These are phyloP conservation scores for Diacarnus erythraeanus DNA, from an alignment of 37 sponge, comb jelly and placozoan species.

Conservation along the genomic window DNA sequence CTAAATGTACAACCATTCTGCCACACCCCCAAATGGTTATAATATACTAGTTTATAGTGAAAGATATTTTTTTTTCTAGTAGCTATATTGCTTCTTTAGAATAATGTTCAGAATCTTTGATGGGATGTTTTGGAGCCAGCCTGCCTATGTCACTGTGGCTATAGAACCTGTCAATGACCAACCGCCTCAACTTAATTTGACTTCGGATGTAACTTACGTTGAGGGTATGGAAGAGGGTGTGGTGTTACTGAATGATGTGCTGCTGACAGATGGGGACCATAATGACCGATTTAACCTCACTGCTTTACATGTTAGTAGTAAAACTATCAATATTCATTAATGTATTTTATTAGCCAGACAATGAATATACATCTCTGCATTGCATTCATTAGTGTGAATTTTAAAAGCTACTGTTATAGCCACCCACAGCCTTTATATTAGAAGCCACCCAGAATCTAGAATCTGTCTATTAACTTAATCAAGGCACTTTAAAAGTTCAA, in stretches of 20 bases:
- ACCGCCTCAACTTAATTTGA: slow-evolving; percentile 14
- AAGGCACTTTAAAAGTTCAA: too few species aligned
- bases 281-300: slow-evolving; percentile 29
- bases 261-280: slow-evolving; percentile 44
- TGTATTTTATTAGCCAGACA: too few species aligned
- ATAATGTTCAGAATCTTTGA: slow-evolving; percentile 57
- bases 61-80: background rate
- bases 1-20: background rate
- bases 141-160: slow-evolving; percentile 39
- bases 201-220: slow-evolving; percentile 31
- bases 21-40: background rate
- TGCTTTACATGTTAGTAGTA: slow-evolving; percentile 18
- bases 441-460: too few species aligned
- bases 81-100: background rate
- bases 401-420: too few species aligned
- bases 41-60: background rate
- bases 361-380: too few species aligned
- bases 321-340: too few species aligned
- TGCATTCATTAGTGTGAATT: too few species aligned
- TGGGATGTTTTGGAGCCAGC: slow-evolving; percentile 33
- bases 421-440: too few species aligned
- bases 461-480: too few species aligned
- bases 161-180: slow-evolving; percentile 59
- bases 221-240: slow-evolving; percentile 25
- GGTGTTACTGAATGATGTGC: slow-evolving; percentile 7